These are phyloP conservation scores for Temnothorax unifasciatus DNA, from an alignment of 2,888 invertebrate genomes.

Conservation along the genomic window DNA sequence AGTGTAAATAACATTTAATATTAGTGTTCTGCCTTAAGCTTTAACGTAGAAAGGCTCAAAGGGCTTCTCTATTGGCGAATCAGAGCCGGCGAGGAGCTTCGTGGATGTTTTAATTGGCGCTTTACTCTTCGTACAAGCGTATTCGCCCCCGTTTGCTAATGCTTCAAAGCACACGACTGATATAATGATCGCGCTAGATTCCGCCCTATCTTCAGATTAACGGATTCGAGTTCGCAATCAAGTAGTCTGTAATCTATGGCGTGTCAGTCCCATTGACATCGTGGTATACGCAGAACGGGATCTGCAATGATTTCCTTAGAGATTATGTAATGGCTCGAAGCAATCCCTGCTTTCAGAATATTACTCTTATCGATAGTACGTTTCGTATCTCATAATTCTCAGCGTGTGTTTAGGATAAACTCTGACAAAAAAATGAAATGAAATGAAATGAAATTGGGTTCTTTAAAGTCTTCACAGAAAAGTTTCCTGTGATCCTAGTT, in stretches of 20 bases:
- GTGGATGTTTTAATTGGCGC: conserved; percentile 53
- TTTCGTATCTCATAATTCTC: not conserved
- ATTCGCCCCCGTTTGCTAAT: conserved; percentile 37
- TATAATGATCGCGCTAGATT: conserved; percentile 52
- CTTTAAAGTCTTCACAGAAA: not conserved
- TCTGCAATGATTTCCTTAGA: conserved; percentile 61
- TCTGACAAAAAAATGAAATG: not conserved
- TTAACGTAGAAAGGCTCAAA: conserved; percentile 34
- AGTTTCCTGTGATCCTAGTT: not conserved
- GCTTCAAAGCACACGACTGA: conserved; percentile 49
- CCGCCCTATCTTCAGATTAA: conserved; percentile 40
- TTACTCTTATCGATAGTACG: conserved; percentile 17
- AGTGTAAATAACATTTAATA: conserved; percentile 57
- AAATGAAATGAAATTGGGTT: conserved; percentile 7
- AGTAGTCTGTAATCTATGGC: conserved; percentile 49
- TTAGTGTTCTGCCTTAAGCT: conserved; percentile 53
- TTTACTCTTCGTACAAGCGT: conserved; percentile 27
- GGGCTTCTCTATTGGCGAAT: conserved; percentile 21
- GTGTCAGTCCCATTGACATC: conserved; percentile 55
- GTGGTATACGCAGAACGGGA: conserved; percentile 16
- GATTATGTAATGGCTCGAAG: conserved; percentile 61
- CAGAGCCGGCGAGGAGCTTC: conserved; percentile 15
- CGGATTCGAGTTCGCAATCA: conserved; percentile 45
- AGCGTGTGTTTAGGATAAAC: not conserved
- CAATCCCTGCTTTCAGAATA: conserved; percentile 46